Conservation (phyloP, 2,797 vertebrate species). For the Oreortyx pictus region DNA sequence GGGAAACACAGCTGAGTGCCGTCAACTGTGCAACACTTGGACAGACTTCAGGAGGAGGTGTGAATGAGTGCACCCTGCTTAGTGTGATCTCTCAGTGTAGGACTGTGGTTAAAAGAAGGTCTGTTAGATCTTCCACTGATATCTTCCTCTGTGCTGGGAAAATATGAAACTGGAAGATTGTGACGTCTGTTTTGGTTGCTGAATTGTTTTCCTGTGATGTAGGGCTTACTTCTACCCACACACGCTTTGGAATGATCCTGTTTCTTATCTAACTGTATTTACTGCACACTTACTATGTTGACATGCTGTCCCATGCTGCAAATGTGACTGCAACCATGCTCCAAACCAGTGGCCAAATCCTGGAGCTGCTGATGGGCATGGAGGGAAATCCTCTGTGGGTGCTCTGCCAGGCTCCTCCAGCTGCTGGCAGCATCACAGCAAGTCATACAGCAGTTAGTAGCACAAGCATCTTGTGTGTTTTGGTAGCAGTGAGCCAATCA, state of each 20-base stretch:
- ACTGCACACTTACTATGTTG: background rate
- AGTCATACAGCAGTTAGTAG: constrained; percentile 10
- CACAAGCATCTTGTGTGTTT: background rate
- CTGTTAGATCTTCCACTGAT: background rate
- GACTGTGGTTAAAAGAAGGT: background rate
- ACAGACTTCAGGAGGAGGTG: rapidly evolving
- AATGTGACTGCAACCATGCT: background rate
- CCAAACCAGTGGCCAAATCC: background rate
- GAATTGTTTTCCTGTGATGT: background rate
- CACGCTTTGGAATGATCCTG: background rate
- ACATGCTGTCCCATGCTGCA: background rate
- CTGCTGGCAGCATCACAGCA: background rate
- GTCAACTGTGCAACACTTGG: background rate
- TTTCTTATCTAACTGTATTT: constrained; percentile 9
- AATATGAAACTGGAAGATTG: background rate
- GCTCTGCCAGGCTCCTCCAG: background rate
- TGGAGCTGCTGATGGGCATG: background rate
- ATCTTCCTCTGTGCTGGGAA: background rate
- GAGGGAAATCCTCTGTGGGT: background rate
- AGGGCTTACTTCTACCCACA: constrained; percentile 26
- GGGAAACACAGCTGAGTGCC: background rate
- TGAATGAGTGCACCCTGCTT: background rate
- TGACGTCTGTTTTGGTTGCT: background rate
- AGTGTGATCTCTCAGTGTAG: background rate
- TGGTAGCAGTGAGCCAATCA: constrained; percentile 17